phyloP scores from a whole-genome alignment of 2,797 vertebrate species.

The Sebastes steindachneri region DNA sequence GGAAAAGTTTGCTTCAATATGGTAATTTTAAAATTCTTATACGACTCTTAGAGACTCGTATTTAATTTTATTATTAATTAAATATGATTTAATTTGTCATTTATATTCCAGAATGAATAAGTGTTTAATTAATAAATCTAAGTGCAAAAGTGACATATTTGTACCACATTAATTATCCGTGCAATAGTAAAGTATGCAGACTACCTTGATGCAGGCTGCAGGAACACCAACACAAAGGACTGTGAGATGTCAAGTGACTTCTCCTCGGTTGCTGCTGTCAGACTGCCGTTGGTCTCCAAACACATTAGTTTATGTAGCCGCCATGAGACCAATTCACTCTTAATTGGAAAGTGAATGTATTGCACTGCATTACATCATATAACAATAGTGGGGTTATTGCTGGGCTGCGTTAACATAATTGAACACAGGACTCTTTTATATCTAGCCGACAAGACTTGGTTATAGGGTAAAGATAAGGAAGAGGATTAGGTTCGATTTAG shows the following conservation, averaged over 20 bases:
- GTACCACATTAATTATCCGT: background rate
- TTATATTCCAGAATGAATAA: background rate
- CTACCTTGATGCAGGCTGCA: background rate
- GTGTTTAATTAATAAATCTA: background rate
- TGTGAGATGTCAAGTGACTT: constrained; percentile 34
- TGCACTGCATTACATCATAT: constrained; percentile 61
- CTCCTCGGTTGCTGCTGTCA: constrained; percentile 44
- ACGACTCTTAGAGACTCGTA: too few relatives aligned
- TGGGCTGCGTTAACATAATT: constrained; percentile 39
- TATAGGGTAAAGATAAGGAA: background rate
- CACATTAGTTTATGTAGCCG: constrained; percentile 68
- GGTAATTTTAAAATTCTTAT: too few relatives aligned
- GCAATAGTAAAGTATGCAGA: background rate
- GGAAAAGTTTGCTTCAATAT: background rate
- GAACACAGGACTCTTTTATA: background rate
- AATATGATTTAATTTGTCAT: background rate
- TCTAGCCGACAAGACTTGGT: background rate
- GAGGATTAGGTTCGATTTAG: background rate
- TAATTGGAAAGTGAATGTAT: constrained; percentile 73
- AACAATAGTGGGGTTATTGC: constrained; percentile 40
- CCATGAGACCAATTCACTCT: constrained; percentile 66
- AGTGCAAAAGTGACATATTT: background rate
- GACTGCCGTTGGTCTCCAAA: constrained; percentile 55
- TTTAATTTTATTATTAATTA: too few relatives aligned
- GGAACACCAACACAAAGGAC: constrained; percentile 14